These are phyloP conservation scores for Anas bernieri DNA, from an alignment of 2,797 vertebrate genomes.

Conservation along the genomic window DNA sequence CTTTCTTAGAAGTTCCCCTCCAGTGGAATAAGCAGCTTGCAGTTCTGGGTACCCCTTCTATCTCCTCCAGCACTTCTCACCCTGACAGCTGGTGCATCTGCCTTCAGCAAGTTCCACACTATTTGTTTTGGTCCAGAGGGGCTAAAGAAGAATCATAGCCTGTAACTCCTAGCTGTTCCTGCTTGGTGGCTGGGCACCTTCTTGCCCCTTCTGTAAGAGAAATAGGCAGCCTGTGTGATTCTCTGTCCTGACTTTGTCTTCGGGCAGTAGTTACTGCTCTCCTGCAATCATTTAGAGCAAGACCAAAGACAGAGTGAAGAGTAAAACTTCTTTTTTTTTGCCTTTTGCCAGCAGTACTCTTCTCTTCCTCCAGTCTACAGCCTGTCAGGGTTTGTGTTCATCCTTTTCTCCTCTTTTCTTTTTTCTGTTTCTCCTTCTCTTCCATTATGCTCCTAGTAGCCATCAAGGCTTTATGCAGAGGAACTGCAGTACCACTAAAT, in stretches of 20 bases:
- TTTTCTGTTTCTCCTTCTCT: neutral
- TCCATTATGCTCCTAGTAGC: neutral
- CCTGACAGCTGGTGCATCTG: neutral
- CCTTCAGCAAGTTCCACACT: neutral
- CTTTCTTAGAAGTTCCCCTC: neutral
- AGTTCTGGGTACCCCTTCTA: neutral
- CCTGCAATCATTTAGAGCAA: neutral
- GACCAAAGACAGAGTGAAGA: neutral
- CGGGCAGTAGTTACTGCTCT: neutral
- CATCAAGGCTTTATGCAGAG: neutral
- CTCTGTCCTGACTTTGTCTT: neutral
- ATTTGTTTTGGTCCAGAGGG: neutral
- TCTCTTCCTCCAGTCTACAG: neutral
- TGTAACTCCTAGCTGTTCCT: neutral
- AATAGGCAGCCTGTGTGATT: neutral
- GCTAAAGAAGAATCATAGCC: fast-evolving
- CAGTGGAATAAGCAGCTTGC: neutral
- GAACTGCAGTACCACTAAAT: neutral
- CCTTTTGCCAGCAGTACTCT: neutral
- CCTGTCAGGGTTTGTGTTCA: fast-evolving
- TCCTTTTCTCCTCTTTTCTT: neutral
- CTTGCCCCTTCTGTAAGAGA: neutral
- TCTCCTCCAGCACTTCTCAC: fast-evolving
- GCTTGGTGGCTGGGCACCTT: neutral
- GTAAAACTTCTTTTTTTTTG: neutral